Conservation (phyloP, 2,797 vertebrate species). For the Hylomyscus alleni region DNA sequence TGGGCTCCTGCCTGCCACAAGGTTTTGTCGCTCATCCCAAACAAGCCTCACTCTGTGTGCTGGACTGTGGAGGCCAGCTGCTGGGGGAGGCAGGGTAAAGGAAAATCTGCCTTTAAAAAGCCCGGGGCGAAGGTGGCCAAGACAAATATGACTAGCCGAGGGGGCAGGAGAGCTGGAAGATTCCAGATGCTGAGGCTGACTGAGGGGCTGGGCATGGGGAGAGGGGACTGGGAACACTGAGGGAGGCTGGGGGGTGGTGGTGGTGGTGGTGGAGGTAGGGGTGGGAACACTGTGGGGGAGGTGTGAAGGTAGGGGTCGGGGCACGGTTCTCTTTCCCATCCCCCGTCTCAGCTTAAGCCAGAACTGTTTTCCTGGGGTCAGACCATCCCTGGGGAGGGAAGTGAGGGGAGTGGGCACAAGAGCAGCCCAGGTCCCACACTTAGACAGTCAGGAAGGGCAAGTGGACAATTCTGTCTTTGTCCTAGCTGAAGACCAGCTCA, state of each 20-base stretch:
- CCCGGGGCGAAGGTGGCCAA: constrained; percentile 73
- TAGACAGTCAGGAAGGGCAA: neutral
- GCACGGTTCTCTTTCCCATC: neutral
- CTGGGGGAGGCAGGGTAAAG: constrained; percentile 80
- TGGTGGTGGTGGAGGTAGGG: too few relatives aligned
- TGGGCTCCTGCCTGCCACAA: constrained; percentile 1
- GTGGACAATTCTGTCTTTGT: neutral
- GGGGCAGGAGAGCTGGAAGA: constrained; percentile 82
- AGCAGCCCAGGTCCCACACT: neutral
- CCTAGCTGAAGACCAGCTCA: neutral
- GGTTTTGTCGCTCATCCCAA: constrained; percentile 11
- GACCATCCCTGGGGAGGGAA: fast-evolving
- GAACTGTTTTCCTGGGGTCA: neutral
- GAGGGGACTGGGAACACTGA: neutral
- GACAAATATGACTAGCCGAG: constrained; percentile 82
- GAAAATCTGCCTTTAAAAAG: constrained; percentile 75
- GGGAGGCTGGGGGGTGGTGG: too few relatives aligned
- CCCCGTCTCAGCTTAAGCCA: neutral
- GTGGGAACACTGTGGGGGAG: neutral
- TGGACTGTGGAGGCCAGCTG: constrained; percentile 61
- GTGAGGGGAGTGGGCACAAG: neutral
- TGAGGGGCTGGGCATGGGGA: neutral
- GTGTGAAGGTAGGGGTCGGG: neutral
- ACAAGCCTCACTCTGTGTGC: constrained; percentile 86
- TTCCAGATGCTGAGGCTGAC: constrained; percentile 68